Evolutionary conservation across 2,888 invertebrate species (phyloP).

Genomic region (Spisula solida): DNA sequence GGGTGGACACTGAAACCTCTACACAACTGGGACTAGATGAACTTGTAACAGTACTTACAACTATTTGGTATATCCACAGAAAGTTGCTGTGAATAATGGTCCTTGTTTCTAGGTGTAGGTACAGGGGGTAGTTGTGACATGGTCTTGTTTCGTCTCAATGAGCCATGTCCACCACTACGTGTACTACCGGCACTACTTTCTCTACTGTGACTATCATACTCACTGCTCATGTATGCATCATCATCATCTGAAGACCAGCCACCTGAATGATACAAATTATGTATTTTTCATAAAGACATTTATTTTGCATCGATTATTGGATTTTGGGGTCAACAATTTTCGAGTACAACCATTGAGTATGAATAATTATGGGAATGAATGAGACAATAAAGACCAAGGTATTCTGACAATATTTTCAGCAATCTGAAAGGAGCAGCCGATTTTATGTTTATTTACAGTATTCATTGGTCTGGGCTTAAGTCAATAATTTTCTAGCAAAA

Average conservation of each 20-base stretch:
- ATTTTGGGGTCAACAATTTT: too few species aligned
- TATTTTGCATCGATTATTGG: too few species aligned
- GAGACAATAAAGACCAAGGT: too few species aligned
- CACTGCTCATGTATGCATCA: conserved; percentile 83
- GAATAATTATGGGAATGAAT: too few species aligned
- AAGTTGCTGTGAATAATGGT: conserved; percentile 75
- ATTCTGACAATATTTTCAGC: too few species aligned
- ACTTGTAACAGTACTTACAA: conserved; percentile 68
- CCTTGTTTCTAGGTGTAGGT: conserved; percentile 67
- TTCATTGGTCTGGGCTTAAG: not conserved
- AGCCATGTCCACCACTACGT: conserved; percentile 68
- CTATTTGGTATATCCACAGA: conserved; percentile 80
- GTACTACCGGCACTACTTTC: conserved; percentile 84
- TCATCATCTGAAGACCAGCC: conserved; percentile 84
- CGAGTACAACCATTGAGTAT: too few species aligned
- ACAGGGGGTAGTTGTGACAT: conserved; percentile 72
- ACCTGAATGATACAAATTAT: conserved; percentile 24
- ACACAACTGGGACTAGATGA: too few species aligned
- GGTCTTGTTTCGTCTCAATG: conserved; percentile 61
- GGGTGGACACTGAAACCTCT: too few species aligned
- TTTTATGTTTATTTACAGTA: too few species aligned
- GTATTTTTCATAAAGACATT: too few species aligned
- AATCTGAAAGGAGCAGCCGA: too few species aligned
- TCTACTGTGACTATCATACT: conserved; percentile 84
- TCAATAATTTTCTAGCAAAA: not conserved